Percentiles rank a stretch among this genome's conserved stretches.
Conservation (phyloP, 2,888 invertebrate genomes). For the Scaptomyza reducta region DNA sequence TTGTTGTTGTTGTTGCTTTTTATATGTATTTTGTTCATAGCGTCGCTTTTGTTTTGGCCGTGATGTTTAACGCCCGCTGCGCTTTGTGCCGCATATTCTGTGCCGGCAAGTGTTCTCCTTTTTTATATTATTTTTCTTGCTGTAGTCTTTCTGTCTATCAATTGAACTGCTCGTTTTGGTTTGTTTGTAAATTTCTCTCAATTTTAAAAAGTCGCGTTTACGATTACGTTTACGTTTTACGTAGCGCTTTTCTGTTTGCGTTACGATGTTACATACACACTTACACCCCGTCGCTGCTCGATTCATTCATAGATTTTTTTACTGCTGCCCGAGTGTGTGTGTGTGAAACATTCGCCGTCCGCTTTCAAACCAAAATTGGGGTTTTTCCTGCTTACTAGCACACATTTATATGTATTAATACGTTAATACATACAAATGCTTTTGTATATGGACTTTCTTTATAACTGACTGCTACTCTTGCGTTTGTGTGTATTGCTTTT, state of each 20-base stretch:
- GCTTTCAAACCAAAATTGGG: constrained; percentile 65
- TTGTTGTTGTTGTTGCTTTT: constrained; percentile 44
- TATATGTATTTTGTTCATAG: constrained; percentile 50
- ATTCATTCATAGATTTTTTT: constrained; percentile 72
- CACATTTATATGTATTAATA: background rate
- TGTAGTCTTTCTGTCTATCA: constrained; percentile 44
- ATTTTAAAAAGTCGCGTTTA: constrained; percentile 53
- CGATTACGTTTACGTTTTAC: constrained; percentile 24
- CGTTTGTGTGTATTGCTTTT: constrained; percentile 59
- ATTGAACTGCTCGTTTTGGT: constrained; percentile 37
- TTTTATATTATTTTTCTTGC: constrained; percentile 30
- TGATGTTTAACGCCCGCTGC: constrained; percentile 58
- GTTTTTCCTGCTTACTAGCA: constrained; percentile 50
- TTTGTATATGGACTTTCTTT: constrained; percentile 61
- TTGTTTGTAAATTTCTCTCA: constrained; percentile 25
- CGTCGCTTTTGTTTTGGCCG: constrained; percentile 69
- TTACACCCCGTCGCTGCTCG: constrained; percentile 12
- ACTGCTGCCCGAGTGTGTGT: constrained; percentile 24
- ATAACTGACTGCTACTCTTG: constrained; percentile 37
- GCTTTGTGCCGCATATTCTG: constrained; percentile 53
- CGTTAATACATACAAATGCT: constrained; percentile 15
- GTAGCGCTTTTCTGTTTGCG: constrained; percentile 41
- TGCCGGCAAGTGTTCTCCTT: constrained; percentile 47
- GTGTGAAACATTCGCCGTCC: constrained; percentile 26
- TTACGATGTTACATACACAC: constrained; percentile 37